phyloP scores from a whole-genome alignment of 2,888 invertebrate genomes.

The Zaprionus bogoriensis region DNA sequence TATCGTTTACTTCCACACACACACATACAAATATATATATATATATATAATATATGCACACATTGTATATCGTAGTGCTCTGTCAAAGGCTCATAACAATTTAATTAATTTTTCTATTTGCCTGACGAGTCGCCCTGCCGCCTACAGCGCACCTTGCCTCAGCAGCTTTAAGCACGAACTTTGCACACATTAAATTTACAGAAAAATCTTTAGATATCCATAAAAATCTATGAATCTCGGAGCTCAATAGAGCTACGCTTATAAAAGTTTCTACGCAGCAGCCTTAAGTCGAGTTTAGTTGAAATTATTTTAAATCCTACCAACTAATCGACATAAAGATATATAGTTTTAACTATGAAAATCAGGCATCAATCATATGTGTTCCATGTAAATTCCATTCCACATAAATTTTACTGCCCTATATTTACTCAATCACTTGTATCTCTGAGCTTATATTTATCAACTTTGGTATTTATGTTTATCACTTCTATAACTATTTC shows the following conservation, averaged over 20 bases:
- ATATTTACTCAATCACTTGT: no score
- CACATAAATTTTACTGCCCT: no score
- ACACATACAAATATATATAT: background rate
- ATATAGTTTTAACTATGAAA: no score
- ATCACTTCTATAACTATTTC: no score
- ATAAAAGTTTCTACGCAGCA: no score
- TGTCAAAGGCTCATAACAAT: constrained; percentile 24
- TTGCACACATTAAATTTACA: background rate
- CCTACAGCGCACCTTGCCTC: background rate
- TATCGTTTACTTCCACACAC: constrained; percentile 4
- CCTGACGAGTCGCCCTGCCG: background rate
- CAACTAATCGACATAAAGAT: no score
- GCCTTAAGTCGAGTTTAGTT: no score
- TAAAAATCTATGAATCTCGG: background rate
- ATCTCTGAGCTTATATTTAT: no score
- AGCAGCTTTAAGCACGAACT: background rate
- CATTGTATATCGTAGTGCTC: background rate
- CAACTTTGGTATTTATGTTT: no score
- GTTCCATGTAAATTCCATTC: no score
- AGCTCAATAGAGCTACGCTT: background rate
- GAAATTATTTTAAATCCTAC: no score
- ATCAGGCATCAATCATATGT: no score
- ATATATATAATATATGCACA: background rate
- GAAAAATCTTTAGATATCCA: background rate
- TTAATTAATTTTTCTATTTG: constrained; percentile 37